Base-by-base conservation (phyloP, 2,797 vertebrate genomes). In the Hipposideros larvatus region DNA sequence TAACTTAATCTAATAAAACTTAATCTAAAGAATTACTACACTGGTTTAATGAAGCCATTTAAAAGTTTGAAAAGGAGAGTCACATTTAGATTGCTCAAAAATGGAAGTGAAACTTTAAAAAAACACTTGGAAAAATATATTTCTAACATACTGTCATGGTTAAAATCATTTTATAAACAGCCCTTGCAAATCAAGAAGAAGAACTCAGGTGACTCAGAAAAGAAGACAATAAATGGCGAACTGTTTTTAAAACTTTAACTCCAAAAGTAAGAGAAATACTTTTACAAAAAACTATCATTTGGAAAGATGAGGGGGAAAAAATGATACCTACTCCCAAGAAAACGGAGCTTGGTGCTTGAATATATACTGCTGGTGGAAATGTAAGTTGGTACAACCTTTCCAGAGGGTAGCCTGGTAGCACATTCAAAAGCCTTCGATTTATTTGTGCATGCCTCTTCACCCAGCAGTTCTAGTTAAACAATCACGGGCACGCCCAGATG, bases 151-250 rank as follows among this genome's bases (percentile, higher is more conserved):
- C n/a, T 28, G 41, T 73, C 4, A 14, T 28, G n/a, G 73, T 26
- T 70, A 80, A 93, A 82, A 48, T 57, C 26, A 74, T 22, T 79
- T 66, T 84, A 74, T 26, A 94, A 61, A 86, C 31, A 85, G 31
- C n/a, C 24, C 51, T 48, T 94, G 73, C 28, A 79, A 95, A 88
- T 83, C 31, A 77, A 77, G n/a, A 90, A 34, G 66, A 73, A 87
- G 31, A 37, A 65, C 22, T 28, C 41, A 41, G 24, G 55, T 8
- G 70, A 73, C 51, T 80, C 80, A 82, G 66, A 79, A 93, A 87
- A 86, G 26, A 83, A 83, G 46, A 66, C 61, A 85, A 71, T 70
- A 70, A 80, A 57, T n/a, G 55, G 55, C 37, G 24, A n/a, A 55
- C 21, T 84, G 51, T 75, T 75, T 87, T 71, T 5, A 41, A 82